Base-by-base conservation (phyloP, 1,140 invertebrate species). In the Hylaeus anthracinus region DNA sequence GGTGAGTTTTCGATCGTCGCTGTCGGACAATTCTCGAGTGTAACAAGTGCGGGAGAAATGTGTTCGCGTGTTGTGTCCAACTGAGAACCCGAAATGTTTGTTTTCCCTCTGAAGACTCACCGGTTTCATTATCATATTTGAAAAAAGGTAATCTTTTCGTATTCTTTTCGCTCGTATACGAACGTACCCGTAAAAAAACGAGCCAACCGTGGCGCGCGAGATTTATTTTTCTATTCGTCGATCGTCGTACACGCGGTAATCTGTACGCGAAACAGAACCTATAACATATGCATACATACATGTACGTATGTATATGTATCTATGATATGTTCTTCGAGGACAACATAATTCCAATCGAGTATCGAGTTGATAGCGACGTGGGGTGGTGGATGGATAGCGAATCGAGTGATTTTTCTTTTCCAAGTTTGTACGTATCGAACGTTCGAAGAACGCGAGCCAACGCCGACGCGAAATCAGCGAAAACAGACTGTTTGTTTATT, bases 1-100 rank as follows among this genome's bases (percentile, higher is more conserved):
- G 41, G 56, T 72, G 41, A 56, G 78, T 61, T 86, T 74, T 45
- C 79, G 79, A 56, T 82, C 79, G 65, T 85, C 73, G 65, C 79
- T 74, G 65, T 85, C 73, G 65, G 53, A 43, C 48, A 58, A 1
- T 71, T 45, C 12, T 60, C 55, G 63, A 6, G 60, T 65, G 73
- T 9, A 45, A 81, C 82, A 83, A 53, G 79, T 75, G 72, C 66
- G 41, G n/a, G 3, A 45, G 51, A 45, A 65, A 64, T 39, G 71
- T 78, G 55, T 56, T 66, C 10, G 73, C 64, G 73, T 63, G 69
- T 70, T 72, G 84, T 75, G 72, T 51, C 48, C 14, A 60, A 73
- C 65, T 86, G 84, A 85, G 61, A 55, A 43, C 56, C 67, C 15
- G 12, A 69, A 51, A 70, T 37, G n/a, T n/a, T 1, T 51, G 26